phyloP scores from a whole-genome alignment of 2,888 invertebrate species.

The Shargacucullia verbasci region DNA sequence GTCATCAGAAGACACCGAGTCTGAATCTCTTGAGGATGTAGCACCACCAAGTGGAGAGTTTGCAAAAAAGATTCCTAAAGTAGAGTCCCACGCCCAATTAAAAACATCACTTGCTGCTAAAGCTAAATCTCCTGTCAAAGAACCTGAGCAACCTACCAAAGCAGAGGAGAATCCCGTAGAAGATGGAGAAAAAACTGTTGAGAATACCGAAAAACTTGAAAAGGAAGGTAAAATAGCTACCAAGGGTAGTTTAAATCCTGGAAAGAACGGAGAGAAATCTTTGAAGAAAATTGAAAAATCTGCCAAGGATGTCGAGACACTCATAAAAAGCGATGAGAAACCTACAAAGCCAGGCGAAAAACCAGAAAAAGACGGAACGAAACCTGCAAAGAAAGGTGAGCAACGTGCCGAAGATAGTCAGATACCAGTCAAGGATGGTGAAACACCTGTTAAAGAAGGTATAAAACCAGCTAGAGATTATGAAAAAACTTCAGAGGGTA shows the following conservation, averaged over 20 bases:
- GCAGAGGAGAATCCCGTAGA: not conserved
- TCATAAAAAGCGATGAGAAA: not conserved
- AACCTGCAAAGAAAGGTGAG: not conserved
- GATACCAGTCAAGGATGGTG: not conserved
- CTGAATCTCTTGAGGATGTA: conserved; percentile 28
- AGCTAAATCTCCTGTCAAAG: not conserved
- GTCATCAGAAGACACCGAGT: conserved; percentile 45
- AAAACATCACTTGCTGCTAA: not conserved
- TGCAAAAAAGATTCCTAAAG: conserved; percentile 32
- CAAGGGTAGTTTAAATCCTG: too few relatives aligned
- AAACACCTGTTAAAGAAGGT: not conserved
- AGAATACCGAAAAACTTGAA: too few relatives aligned
- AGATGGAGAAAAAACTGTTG: not conserved
- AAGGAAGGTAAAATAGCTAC: too few relatives aligned
- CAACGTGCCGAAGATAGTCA: conserved; percentile 6
- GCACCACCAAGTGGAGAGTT: conserved; percentile 26
- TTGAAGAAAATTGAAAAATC: too few relatives aligned
- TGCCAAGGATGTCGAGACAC: not conserved
- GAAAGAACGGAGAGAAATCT: too few relatives aligned
- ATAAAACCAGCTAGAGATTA: not conserved
- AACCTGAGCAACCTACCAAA: not conserved
- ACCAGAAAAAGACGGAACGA: not conserved
- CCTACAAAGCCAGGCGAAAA: not conserved
- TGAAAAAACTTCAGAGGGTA: not conserved
- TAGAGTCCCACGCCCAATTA: not conserved